A percentile compares a stretch with the other conserved stretches of the same genome.
Evolutionary conservation across 2,113 vertebrate species (phyloP).

Genomic region (Carlito syrichta): DNA sequence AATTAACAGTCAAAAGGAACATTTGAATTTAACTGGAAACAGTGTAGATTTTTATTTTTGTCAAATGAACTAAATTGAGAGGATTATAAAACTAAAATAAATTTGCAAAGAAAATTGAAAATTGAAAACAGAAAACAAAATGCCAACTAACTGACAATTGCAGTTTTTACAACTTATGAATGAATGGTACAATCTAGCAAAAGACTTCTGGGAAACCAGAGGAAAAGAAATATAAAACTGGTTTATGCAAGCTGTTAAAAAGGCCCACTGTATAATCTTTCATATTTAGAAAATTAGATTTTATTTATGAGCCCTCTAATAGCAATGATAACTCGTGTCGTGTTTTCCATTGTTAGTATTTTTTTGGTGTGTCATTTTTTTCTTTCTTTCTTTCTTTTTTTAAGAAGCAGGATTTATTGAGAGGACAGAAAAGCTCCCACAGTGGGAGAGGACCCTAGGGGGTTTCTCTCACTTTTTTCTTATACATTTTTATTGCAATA

Average conservation of each 20-base stretch:
- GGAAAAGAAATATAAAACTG: conserved; percentile 51
- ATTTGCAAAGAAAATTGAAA: conserved; percentile 42
- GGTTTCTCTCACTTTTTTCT: conserved; percentile 38
- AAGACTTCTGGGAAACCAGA: conserved; percentile 12
- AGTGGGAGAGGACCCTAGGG: too few species aligned
- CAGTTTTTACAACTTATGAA: neutral
- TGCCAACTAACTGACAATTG: neutral
- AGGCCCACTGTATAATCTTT: conserved; percentile 6
- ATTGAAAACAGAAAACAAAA: conserved; percentile 38
- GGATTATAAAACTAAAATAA: conserved; percentile 40
- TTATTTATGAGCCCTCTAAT: conserved; percentile 47
- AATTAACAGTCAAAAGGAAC: conserved; percentile 26
- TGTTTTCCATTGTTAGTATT: neutral
- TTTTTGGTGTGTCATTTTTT: conserved; percentile 7
- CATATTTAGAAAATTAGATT: conserved; percentile 48
- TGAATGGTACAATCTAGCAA: neutral
- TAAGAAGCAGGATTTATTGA: too few species aligned
- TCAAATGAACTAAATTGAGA: conserved; percentile 30
- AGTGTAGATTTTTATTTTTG: conserved; percentile 23
- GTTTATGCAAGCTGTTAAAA: conserved; percentile 57
- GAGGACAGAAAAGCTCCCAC: too few species aligned
- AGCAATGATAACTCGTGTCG: neutral
- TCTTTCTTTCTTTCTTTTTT: too few species aligned
- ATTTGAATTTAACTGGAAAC: conserved; percentile 34
- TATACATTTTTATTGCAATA: conserved; percentile 29